Base-by-base conservation (phyloP, 2,113 vertebrate species). In the Lucifuga dentata region DNA sequence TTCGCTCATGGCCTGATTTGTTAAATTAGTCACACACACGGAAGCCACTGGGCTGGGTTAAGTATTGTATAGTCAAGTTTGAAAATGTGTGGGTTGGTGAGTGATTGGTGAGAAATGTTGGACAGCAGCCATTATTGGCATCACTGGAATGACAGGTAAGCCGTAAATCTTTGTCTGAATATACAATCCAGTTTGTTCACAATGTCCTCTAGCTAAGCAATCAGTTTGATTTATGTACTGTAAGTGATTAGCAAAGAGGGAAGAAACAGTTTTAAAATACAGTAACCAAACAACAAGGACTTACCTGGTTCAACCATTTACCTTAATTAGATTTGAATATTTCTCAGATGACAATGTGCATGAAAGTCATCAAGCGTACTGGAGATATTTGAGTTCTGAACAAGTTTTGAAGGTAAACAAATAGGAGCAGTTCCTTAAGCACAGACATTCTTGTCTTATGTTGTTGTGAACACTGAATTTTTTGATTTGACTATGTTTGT, bases 91-190 rank as follows among this genome's bases (percentile, higher is more conserved):
- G 68, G 80, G 81, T 43, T 73, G 70, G 10, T 81, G 86, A 88
- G 77, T 83, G 85, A 87, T 53, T 57, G 33, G 55, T 53, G 61
- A 63, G 43, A 50, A 67, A 58, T 70, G 57, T 69, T 75, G 74
- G 69, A 69, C 44, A 76, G 61, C 51, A 68, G 80, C 73, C 80
- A 73, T 65, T 43, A 55, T 76, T 85, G 83, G 81, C 76, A 72
- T 87, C 89, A 79, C 77, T 46, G 61, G 12, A 68, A 67, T 83
- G 69, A 72, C 53, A 71, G 81, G 67, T 39, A 36, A 48, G 71
- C 64, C 63, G 62, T 88, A 86, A 89, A 86, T 89, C 74, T 62
- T 43, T 20, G 78, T 75, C 80, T 88, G 78, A 83, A 76, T 21
- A 76, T 58, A 68, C 35, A 55, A 65, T 76, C 52, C 63, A 62